Conservation (phyloP, 1,140 invertebrate genomes). For the Drosophila tropicalis region DNA sequence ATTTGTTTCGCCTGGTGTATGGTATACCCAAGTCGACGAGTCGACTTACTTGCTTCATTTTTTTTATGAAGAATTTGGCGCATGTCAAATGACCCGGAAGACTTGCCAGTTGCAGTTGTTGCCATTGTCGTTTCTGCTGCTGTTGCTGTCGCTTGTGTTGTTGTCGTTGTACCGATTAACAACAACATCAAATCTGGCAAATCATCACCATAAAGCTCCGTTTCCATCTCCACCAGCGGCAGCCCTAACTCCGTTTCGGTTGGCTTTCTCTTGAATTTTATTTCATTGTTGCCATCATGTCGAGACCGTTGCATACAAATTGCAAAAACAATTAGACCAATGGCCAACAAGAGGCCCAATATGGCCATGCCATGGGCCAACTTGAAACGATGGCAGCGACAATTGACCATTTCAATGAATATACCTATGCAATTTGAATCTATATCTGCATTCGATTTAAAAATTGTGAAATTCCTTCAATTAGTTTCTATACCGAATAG, state of each 20-base stretch:
- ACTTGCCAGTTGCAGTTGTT: slow-evolving; percentile 15
- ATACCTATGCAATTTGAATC: not conserved
- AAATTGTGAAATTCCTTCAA: slow-evolving; percentile 11
- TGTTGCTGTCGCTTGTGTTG: slow-evolving; percentile 29
- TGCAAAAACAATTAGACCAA: slow-evolving; percentile 63
- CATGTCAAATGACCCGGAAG: slow-evolving; percentile 62
- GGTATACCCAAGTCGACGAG: too few species aligned
- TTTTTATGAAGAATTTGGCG: slow-evolving; percentile 26
- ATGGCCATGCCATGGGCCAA: slow-evolving; percentile 34
- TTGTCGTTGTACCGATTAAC: slow-evolving; percentile 54
- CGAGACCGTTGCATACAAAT: slow-evolving; percentile 49
- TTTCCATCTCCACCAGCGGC: not conserved
- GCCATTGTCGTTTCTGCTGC: slow-evolving; percentile 20
- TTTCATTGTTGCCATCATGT: slow-evolving; percentile 41
- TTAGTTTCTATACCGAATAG: not conserved
- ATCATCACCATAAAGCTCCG: slow-evolving; percentile 36
- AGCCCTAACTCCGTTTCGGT: not conserved
- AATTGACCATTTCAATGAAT: slow-evolving; percentile 46
- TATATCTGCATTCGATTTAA: not conserved
- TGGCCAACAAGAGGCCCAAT: slow-evolving; percentile 46
- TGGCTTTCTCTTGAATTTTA: slow-evolving; percentile 50
- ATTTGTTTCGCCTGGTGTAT: too few species aligned
- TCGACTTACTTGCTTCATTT: too few species aligned
- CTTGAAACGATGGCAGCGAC: slow-evolving; percentile 31
- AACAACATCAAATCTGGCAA: slow-evolving; percentile 35